phyloP scores from a whole-genome alignment of 1,140 invertebrate species.

The Bombyx mori region ASM3026992v2 NC_085114.1:6419001-6419500 shows the following conservation, averaged over 20 bases:
- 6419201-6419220: slow-evolving; percentile 57
- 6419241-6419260: slow-evolving; percentile 59
- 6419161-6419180: slow-evolving; percentile 29
- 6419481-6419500: slow-evolving; percentile 63
- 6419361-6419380: slow-evolving; percentile 51
- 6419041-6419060: slow-evolving; percentile 32
- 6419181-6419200: slow-evolving; percentile 20
- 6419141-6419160: slow-evolving; percentile 46
- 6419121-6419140: slow-evolving; percentile 35
- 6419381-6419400: slow-evolving; percentile 53
- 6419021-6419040: slow-evolving; percentile 20
- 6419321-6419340: slow-evolving; percentile 59
- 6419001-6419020: slow-evolving; percentile 34
- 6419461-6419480: slow-evolving; percentile 59
- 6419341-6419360: slow-evolving; percentile 58
- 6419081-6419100: slow-evolving; percentile 47
- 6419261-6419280: slow-evolving; percentile 41
- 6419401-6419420: slow-evolving; percentile 48
- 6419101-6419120: slow-evolving; percentile 54
- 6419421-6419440: slow-evolving; percentile 55
- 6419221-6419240: slow-evolving; percentile 57
- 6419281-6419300: slow-evolving; percentile 47
- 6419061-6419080: slow-evolving; percentile 48
- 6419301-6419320: slow-evolving; percentile 57
- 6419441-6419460: slow-evolving; percentile 56